A percentile compares a stretch with the other conserved stretches of the same genome.
Evolutionary conservation across 2,113 vertebrate genomes (phyloP).

Genomic region (Saccopteryx bilineata): DNA sequence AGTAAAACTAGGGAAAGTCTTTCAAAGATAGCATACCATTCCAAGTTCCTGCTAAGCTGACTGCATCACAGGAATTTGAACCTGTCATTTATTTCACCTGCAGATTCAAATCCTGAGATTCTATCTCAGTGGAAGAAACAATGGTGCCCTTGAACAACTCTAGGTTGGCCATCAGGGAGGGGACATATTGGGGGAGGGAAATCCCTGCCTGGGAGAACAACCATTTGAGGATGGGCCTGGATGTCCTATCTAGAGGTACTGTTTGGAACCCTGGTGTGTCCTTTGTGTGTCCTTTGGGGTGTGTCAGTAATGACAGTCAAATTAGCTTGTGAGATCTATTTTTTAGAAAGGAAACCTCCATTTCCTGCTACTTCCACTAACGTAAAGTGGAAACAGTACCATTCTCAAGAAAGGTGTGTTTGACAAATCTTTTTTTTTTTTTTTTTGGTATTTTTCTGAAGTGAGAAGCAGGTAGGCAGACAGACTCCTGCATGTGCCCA

Average conservation of each 20-base stretch:
- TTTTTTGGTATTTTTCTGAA: too few relatives aligned
- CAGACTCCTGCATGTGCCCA: too few relatives aligned
- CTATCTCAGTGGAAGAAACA: background rate
- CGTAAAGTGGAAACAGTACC: background rate
- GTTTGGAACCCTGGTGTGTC: background rate
- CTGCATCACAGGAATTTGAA: background rate
- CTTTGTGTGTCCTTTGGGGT: background rate
- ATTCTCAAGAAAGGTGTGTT: conserved; percentile 10
- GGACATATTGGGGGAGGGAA: background rate
- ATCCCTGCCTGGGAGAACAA: background rate
- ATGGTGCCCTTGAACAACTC: background rate
- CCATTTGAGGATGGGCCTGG: background rate
- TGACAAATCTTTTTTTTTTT: conserved; percentile 8
- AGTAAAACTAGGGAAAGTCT: background rate
- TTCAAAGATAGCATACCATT: background rate
- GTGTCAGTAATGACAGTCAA: background rate
- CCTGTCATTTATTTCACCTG: background rate
- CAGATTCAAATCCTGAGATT: conserved; percentile 11
- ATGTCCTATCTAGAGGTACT: background rate
- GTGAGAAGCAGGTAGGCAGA: too few relatives aligned
- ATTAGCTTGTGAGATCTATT: conserved; percentile 36
- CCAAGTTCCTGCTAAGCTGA: background rate
- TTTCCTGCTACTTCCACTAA: background rate
- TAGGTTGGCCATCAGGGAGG: background rate
- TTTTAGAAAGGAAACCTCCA: conserved; percentile 44